phyloP scores from a whole-genome alignment of 2,797 vertebrate genomes.

The Xenentodon cancila region DNA sequence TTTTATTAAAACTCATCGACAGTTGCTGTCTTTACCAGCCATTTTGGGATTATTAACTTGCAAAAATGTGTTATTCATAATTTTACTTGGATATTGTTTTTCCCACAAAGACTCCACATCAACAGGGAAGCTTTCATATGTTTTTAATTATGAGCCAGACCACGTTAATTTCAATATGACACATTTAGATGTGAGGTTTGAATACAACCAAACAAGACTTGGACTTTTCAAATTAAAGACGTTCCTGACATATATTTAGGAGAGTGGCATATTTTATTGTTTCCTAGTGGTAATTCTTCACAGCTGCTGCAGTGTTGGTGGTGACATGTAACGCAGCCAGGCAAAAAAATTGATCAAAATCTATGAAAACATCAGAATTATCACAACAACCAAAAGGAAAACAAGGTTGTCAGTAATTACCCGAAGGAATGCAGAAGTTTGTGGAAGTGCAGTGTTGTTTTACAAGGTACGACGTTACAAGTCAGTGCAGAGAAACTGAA shows the following conservation, averaged over 20 bases:
- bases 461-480: too few relatives aligned
- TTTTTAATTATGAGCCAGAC: constrained; percentile 27
- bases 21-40: too few relatives aligned
- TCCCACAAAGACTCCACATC: too few relatives aligned
- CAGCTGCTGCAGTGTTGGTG: constrained; percentile 48
- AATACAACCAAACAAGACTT: constrained; percentile 16
- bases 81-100: neutral
- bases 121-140: neutral
- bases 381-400: too few relatives aligned
- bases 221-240: constrained; percentile 40
- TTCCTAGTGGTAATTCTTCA: constrained; percentile 51
- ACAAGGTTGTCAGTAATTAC: too few relatives aligned
- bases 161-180: constrained; percentile 13
- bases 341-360: neutral
- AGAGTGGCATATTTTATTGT: constrained; percentile 44
- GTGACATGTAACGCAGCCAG: constrained; percentile 7
- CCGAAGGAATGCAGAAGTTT: too few relatives aligned
- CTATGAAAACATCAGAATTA: too few relatives aligned
- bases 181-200: constrained; percentile 18
- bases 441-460: too few relatives aligned
- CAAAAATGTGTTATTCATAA: neutral
- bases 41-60: neutral
- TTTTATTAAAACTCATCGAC: too few relatives aligned
- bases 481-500: too few relatives aligned
- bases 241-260: constrained; percentile 43